Evolutionary conservation across 2,888 invertebrate genomes (phyloP).

Genomic region (Phlogophora meticulosa): DNA sequence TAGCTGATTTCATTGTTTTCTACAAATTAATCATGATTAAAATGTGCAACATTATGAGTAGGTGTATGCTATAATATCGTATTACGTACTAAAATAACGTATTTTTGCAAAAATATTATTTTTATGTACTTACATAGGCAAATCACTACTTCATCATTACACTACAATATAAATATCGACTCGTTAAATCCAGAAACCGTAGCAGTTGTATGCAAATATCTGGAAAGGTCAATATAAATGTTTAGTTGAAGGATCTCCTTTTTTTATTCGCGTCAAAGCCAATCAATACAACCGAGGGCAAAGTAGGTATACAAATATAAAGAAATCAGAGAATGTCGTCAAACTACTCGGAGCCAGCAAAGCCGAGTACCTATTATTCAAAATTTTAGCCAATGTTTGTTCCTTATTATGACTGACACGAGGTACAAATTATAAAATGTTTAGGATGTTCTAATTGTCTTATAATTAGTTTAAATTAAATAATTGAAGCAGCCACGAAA

Average conservation of each 20-base stretch:
- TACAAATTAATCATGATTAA: not conserved
- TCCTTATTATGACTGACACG: conserved; percentile 11
- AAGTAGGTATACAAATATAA: conserved; percentile 22
- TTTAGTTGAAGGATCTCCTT: no score
- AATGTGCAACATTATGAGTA: not conserved
- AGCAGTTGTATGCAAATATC: no score
- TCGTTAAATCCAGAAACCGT: no score
- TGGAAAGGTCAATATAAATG: no score
- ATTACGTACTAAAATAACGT: no score
- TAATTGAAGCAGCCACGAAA: conserved; percentile 34
- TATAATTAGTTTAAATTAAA: conserved; percentile 45
- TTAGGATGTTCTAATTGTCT: conserved; percentile 45
- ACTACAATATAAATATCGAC: no score
- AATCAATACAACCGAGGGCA: conserved; percentile 12
- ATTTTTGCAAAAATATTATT: no score
- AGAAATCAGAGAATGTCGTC: conserved; percentile 28
- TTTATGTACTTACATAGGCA: no score
- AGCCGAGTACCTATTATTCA: not conserved
- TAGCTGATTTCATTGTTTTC: not conserved
- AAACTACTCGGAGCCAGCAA: conserved; percentile 6
- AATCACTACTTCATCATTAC: no score
- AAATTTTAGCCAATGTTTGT: conserved; percentile 9
- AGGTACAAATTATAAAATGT: conserved; percentile 11
- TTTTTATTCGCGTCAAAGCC: no score
- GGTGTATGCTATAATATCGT: no score